phyloP scores from a whole-genome alignment of 2,888 invertebrate species.

The Creontiades dilutus region DNA sequence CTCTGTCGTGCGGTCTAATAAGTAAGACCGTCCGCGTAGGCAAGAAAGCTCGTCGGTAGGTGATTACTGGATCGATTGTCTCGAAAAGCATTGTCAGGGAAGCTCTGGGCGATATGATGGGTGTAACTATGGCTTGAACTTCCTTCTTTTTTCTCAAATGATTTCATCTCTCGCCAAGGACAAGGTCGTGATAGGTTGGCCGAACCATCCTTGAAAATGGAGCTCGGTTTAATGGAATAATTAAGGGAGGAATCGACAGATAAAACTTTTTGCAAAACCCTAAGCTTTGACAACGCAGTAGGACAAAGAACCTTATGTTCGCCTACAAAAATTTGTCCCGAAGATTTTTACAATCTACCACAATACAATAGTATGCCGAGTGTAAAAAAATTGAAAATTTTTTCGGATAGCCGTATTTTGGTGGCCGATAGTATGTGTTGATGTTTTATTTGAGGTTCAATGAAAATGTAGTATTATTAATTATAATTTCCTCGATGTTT shows the following conservation, averaged over 20 bases:
- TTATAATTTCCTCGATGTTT: no score
- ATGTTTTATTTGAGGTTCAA: no score
- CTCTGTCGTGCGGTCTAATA: slow-evolving; percentile 2
- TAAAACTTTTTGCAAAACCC: no score
- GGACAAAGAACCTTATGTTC: no score
- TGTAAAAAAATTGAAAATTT: no score
- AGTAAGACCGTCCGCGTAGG: not conserved
- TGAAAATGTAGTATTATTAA: no score
- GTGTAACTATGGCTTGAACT: not conserved
- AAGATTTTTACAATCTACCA: no score
- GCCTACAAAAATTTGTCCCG: no score
- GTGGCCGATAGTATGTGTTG: no score
- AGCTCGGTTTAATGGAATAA: not conserved
- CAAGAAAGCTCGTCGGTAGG: slow-evolving; percentile 3
- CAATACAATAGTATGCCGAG: no score
- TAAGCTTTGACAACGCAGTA: no score
- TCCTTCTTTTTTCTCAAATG: not conserved
- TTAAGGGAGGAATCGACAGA: not conserved
- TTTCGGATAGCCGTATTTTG: no score
- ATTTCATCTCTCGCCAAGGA: not conserved
- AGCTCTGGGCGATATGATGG: slow-evolving; percentile 12
- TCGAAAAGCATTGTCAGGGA: slow-evolving; percentile 19
- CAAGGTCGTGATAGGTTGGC: slow-evolving; percentile 5
- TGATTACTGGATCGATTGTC: slow-evolving; percentile 36
- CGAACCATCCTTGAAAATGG: not conserved